Percentiles rank a stretch among this genome's conserved stretches.
Conservation (phyloP, 2,113 vertebrate species). For the Brienomyrus brachyistius region DNA sequence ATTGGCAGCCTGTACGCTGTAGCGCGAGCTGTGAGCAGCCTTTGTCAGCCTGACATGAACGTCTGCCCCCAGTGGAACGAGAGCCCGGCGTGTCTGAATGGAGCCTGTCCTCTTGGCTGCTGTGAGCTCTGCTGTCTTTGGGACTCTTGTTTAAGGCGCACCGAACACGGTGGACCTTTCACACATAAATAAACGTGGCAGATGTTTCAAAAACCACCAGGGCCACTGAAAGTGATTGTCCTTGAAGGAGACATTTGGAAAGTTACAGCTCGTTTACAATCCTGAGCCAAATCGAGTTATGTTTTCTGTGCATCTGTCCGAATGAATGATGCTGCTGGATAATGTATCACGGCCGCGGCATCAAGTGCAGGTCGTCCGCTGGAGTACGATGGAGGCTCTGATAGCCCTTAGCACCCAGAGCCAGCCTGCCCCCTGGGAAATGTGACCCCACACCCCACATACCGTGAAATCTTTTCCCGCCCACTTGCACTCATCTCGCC, state of each 20-base stretch:
- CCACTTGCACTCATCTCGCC: slow-evolving; percentile 95
- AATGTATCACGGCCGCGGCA: background rate
- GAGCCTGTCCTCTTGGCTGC: background rate
- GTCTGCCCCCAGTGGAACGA: background rate
- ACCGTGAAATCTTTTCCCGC: slow-evolving; percentile 92
- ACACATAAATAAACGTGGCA: background rate
- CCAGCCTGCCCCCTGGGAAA: background rate
- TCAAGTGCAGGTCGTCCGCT: background rate
- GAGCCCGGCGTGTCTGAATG: background rate
- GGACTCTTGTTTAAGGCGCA: background rate
- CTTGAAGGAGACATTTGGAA: slow-evolving; percentile 1
- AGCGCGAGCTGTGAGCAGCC: background rate
- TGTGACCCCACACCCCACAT: slow-evolving; percentile 59
- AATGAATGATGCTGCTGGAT: background rate
- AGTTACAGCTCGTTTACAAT: background rate
- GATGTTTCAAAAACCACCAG: slow-evolving; percentile 7
- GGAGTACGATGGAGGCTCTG: background rate
- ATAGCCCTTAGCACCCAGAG: background rate
- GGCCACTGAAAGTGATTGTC: background rate
- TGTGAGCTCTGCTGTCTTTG: background rate
- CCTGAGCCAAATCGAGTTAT: background rate
- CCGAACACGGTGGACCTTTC: background rate
- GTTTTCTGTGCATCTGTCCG: background rate
- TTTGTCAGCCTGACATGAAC: background rate
- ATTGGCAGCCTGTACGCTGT: background rate